These are phyloP conservation scores for Ichneumoninae sp. DNA, from an alignment of 2,888 invertebrate species.

Conservation along the genomic window DNA sequence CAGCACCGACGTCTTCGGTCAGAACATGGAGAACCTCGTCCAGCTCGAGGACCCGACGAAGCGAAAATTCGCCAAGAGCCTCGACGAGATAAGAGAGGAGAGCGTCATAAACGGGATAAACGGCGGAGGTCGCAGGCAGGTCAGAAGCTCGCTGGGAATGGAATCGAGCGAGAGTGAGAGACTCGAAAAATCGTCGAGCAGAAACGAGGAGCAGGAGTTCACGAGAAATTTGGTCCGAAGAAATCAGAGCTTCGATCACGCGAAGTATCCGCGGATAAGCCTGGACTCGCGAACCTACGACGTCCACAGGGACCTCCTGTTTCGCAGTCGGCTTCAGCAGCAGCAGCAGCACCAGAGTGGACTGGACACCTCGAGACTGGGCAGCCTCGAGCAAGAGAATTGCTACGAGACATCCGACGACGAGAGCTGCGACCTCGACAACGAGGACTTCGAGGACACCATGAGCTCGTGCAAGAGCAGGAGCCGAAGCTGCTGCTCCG, in stretches of 20 bases:
- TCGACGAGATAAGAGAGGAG: conserved; percentile 81
- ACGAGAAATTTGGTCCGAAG: conserved; percentile 73
- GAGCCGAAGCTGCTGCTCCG: conserved; percentile 86
- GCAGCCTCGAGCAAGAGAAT: conserved; percentile 70
- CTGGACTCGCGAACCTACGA: conserved; percentile 80
- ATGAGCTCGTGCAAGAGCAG: conserved; percentile 84
- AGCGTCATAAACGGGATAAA: conserved; percentile 42
- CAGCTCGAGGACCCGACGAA: conserved; percentile 80
- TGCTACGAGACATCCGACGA: conserved; percentile 82
- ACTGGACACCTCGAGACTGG: conserved; percentile 63
- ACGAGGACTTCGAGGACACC: conserved; percentile 80
- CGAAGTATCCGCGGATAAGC: conserved; percentile 71
- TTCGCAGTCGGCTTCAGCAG: conserved; percentile 68
- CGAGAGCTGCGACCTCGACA: conserved; percentile 81
- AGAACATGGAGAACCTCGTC: conserved; percentile 81
- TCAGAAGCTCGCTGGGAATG: conserved; percentile 73
- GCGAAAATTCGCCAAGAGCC: conserved; percentile 78
- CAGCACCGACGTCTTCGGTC: conserved; percentile 82
- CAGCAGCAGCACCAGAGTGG: conserved; percentile 42
- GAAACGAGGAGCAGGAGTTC: conserved; percentile 65
- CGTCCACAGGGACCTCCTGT: conserved; percentile 73
- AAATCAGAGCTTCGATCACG: conserved; percentile 81
- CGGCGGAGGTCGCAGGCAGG: conserved; percentile 71
- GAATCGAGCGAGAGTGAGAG: conserved; percentile 67
- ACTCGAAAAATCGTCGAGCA: conserved; percentile 42